Base-by-base conservation (phyloP, 1,140 invertebrate species). In the Dendrolimus punctatus region DNA sequence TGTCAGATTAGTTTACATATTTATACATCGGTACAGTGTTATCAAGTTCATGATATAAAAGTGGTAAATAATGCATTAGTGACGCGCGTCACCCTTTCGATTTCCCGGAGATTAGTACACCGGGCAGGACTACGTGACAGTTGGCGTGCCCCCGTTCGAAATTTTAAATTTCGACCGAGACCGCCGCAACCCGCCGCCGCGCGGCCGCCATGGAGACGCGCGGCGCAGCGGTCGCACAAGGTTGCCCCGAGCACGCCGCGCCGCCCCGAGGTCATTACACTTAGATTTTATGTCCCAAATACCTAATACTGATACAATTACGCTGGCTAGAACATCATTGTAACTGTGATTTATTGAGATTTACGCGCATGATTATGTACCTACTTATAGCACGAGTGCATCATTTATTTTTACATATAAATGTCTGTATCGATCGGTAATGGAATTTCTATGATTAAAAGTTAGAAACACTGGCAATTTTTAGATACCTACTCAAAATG, bases 191-290 rank as follows among this genome's bases (percentile, higher is more conserved):
- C 23, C 23, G 23, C 3, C 23, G 23, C 23, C 23, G 46, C 54
- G 45, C 57, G 45, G 53, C 52, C 54, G 55, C 50, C 62, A 57
- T 58, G 62, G 51, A 57, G 66, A 41, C 60, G 46, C 37, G 52
- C 66, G 69, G 23, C 23, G 23, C 23, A 23, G 23, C 23, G 23
- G 23, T 23, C 23, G 23, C 23, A 23, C 72, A 73, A 76, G 71
- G 76, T 73, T 76, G 71, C 63, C 66, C 71, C 68, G 62, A 60
- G 59, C 66, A 51, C 66, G 69, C 68, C 66, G 57, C 60, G 59
- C 68, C 66, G 57, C 60, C 57, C 39, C 76, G 76, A 79, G 76
- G 76, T 76, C 76, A 74, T 71, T 76, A 73, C 70, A 76, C 73
- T 76, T 60, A 64, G 72, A 64, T 73, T 68, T 68, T 63, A 70